Evolutionary conservation across 2,888 invertebrate genomes (phyloP).

Genomic region (Dynastes tityus): DNA sequence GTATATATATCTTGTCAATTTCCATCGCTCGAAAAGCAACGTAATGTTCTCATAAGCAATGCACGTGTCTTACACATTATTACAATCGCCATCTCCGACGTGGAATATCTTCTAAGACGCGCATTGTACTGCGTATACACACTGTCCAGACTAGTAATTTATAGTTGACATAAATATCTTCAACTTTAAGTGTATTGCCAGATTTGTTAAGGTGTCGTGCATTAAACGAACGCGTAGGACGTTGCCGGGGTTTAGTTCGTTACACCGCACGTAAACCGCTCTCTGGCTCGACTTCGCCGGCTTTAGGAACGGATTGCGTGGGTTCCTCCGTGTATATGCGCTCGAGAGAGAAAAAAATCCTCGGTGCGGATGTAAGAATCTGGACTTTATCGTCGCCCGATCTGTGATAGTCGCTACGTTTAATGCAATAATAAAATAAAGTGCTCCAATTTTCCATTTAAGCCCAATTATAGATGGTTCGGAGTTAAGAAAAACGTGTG

Average conservation of each 20-base stretch:
- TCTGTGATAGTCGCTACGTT: slow-evolving; percentile 4
- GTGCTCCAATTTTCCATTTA: slow-evolving; percentile 28
- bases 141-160: slow-evolving; percentile 18
- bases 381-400: slow-evolving; percentile 2
- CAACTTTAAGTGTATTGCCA: slow-evolving; percentile 40
- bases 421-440: slow-evolving; percentile 24
- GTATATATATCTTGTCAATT: slow-evolving; percentile 26
- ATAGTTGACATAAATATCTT: slow-evolving; percentile 38
- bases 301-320: slow-evolving; percentile 3
- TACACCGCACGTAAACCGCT: slow-evolving; percentile 18
- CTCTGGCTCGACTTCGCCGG: background rate
- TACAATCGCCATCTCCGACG: background rate
- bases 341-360: slow-evolving; percentile 2
- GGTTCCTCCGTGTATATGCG: background rate
- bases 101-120: background rate
- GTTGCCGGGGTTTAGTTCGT: slow-evolving; percentile 21
- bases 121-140: slow-evolving; percentile 8
- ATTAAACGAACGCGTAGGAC: slow-evolving; percentile 31
- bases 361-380: slow-evolving; percentile 5
- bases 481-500: slow-evolving; percentile 15
- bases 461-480: slow-evolving; percentile 23
- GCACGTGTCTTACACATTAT: slow-evolving; percentile 23
- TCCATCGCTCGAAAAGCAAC: background rate
- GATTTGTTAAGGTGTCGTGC: slow-evolving; percentile 42
- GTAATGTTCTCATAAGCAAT: slow-evolving; percentile 6